These are phyloP conservation scores for Pituophis catenifer DNA, from an alignment of 2,113 vertebrate species.

Conservation along the genomic window DNA sequence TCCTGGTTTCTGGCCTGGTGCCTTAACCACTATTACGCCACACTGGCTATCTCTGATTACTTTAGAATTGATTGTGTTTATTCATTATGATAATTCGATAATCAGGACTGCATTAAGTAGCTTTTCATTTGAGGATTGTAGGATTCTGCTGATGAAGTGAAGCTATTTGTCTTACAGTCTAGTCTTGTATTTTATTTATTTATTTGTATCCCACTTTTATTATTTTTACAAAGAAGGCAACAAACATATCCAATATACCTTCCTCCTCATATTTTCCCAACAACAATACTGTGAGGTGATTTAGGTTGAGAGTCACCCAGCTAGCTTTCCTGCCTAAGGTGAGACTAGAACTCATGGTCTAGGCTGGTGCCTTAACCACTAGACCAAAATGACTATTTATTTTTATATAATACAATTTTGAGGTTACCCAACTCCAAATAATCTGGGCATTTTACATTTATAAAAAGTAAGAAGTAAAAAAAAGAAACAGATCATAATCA, in stretches of 20 bases:
- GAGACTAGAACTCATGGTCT: neutral
- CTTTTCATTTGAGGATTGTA: neutral
- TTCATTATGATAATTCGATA: neutral
- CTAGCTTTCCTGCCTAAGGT: neutral
- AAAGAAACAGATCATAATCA: neutral
- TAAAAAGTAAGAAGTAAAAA: neutral
- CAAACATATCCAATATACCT: neutral
- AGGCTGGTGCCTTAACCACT: neutral
- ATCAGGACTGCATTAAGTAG: neutral
- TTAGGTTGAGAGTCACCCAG: neutral
- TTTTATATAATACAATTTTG: neutral
- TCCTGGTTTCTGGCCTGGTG: neutral
- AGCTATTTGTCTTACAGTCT: neutral
- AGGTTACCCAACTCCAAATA: neutral
- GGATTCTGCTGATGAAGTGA: neutral
- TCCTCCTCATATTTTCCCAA: neutral
- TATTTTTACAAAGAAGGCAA: neutral
- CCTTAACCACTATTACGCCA: neutral
- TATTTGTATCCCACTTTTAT: neutral
- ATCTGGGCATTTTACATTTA: neutral
- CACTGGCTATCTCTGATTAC: neutral
- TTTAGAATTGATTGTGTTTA: neutral
- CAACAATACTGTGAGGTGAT: neutral
- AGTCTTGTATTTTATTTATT: neutral
- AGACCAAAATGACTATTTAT: neutral